Percentiles rank a stretch among this genome's conserved stretches.
Evolutionary conservation across 2,888 invertebrate genomes (phyloP).

Genomic region (Trachelus stipa): DNA sequence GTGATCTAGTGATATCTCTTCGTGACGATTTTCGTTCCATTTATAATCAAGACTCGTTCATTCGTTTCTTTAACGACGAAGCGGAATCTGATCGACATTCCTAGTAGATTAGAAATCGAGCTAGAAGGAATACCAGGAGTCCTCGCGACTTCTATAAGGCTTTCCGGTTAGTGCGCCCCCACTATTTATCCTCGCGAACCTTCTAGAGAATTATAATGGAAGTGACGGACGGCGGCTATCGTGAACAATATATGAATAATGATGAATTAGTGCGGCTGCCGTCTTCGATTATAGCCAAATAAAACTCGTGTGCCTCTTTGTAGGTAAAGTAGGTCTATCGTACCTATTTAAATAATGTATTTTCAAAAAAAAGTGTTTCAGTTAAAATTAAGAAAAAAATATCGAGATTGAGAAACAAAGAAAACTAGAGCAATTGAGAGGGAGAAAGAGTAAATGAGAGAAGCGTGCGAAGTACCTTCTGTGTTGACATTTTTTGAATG

Average conservation of each 20-base stretch:
- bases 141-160: neutral
- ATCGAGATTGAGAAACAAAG: neutral
- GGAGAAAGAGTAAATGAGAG: neutral
- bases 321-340: neutral
- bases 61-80: neutral
- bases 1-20: neutral
- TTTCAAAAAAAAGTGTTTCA: neutral
- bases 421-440: neutral
- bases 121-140: neutral
- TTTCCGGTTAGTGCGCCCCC: neutral
- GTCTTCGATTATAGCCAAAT: neutral
- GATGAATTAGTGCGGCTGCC: neutral
- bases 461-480: neutral
- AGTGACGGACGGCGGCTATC: neutral
- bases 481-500: neutral
- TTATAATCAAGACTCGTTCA: neutral
- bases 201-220: neutral
- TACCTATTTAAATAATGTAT: neutral
- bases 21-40: neutral
- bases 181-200: neutral
- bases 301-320: neutral
- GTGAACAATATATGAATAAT: neutral
- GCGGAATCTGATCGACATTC: constrained; percentile 15
- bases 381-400: neutral
- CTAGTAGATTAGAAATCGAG: constrained; percentile 24